Evolutionary conservation across 2,888 invertebrate genomes (phyloP).

Genomic region (Rutpela maculata): DNA sequence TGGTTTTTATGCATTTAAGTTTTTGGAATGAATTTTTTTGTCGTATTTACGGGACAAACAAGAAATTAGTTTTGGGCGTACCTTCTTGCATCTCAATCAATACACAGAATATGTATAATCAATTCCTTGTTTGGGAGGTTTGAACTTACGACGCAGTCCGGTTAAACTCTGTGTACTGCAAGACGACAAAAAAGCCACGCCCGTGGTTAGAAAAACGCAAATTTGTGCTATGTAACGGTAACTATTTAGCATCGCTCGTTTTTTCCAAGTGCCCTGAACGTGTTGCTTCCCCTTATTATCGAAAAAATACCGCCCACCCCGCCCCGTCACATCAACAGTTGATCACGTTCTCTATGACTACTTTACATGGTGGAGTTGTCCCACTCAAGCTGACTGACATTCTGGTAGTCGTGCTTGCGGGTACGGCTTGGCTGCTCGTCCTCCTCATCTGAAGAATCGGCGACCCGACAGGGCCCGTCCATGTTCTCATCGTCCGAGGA

Average conservation of each 20-base stretch:
- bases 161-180: background rate
- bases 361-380: conserved; percentile 85
- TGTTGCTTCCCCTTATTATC: background rate
- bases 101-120: background rate
- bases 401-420: conserved; percentile 79
- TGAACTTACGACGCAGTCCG: background rate
- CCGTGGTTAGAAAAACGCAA: background rate
- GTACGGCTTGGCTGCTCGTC: conserved; percentile 67
- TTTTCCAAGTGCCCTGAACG: background rate
- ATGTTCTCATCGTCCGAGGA: conserved; percentile 71
- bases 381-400: conserved; percentile 87
- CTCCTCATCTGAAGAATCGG: conserved; percentile 78
- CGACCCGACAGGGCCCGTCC: conserved; percentile 73
- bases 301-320: background rate
- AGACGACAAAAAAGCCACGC: background rate
- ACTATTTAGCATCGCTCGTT: background rate
- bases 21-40: background rate
- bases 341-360: conserved; percentile 21
- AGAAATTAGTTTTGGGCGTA: background rate
- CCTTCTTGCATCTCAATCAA: background rate
- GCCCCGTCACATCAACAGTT: conserved; percentile 16
- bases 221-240: background rate
- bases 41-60: background rate
- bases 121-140: conserved; percentile 3
- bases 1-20: too few species aligned